phyloP scores from a whole-genome alignment of 2,797 vertebrate genomes.

The Phaenicophaeus curvirostris region DNA sequence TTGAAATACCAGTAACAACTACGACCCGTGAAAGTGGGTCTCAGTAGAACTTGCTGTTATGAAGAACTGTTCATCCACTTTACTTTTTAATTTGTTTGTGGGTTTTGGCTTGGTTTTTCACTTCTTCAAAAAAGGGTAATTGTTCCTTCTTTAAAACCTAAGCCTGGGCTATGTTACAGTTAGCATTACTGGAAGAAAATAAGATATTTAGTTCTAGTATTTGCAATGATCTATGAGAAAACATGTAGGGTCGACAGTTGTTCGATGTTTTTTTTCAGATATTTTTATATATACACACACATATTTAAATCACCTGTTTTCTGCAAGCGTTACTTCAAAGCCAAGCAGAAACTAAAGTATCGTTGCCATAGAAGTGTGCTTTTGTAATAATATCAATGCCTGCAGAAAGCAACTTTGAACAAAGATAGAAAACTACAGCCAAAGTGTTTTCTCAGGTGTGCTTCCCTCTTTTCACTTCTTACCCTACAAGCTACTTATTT shows the following conservation, averaged over 20 bases:
- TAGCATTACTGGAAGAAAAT: not conserved
- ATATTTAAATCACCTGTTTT: not conserved
- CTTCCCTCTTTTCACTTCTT: not conserved
- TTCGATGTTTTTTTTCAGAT: not conserved
- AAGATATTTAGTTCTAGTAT: not conserved
- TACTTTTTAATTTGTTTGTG: not conserved
- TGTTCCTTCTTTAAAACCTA: not conserved
- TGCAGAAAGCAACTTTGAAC: not conserved
- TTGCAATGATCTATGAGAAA: not conserved
- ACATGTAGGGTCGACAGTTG: not conserved
- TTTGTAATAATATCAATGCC: not conserved
- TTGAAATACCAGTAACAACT: conserved; percentile 60
- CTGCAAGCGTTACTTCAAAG: not conserved
- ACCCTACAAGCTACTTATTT: not conserved
- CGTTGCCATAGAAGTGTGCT: not conserved
- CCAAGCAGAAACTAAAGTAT: not conserved
- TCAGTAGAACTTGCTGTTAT: not conserved
- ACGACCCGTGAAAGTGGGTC: not conserved
- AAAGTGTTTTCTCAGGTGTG: not conserved
- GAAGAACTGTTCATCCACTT: not conserved
- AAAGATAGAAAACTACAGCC: not conserved
- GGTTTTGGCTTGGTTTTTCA: not conserved
- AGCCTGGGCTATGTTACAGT: not conserved
- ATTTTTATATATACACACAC: too few species aligned
- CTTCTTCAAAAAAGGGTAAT: not conserved